Evolutionary conservation across 2,888 invertebrate species (phyloP).

Genomic region (Drosophila monieri): DNA sequence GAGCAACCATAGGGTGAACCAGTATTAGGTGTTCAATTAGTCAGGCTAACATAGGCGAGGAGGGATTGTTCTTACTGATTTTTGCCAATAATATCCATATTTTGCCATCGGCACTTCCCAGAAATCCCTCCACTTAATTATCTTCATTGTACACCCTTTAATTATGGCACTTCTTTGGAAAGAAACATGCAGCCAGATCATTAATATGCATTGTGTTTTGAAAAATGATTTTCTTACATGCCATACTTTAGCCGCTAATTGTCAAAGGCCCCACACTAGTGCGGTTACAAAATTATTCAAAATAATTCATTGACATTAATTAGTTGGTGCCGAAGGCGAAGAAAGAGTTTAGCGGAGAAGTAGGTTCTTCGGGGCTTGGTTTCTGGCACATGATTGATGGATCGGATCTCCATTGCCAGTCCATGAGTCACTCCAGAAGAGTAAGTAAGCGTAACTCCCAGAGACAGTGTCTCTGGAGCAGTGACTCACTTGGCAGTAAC

Average conservation of each 20-base stretch:
- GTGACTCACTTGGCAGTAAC: constrained; percentile 30
- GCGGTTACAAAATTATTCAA: constrained; percentile 27
- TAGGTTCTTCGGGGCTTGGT: constrained; percentile 15
- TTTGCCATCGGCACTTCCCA: constrained; percentile 17
- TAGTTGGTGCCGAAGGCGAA: constrained; percentile 31
- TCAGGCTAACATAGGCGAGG: constrained; percentile 26
- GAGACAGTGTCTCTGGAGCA: neutral
- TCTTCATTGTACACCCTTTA: constrained; percentile 14
- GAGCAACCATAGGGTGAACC: constrained; percentile 13
- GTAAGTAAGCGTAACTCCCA: neutral
- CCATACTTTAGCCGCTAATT: constrained; percentile 44
- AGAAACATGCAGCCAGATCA: constrained; percentile 33
- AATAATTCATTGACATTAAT: constrained; percentile 68
- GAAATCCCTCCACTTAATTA: constrained; percentile 30
- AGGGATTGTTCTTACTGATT: no score
- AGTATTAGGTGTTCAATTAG: constrained; percentile 54
- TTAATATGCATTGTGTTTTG: constrained; percentile 52
- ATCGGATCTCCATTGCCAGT: constrained; percentile 20
- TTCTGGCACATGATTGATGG: constrained; percentile 63
- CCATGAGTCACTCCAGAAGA: constrained; percentile 52
- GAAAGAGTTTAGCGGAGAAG: neutral
- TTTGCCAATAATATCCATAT: neutral
- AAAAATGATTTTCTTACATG: constrained; percentile 49
- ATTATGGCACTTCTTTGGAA: constrained; percentile 30
- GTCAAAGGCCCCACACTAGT: constrained; percentile 23